Conservation (phyloP, 2,797 vertebrate genomes). For the Trematomus bernacchii region DNA sequence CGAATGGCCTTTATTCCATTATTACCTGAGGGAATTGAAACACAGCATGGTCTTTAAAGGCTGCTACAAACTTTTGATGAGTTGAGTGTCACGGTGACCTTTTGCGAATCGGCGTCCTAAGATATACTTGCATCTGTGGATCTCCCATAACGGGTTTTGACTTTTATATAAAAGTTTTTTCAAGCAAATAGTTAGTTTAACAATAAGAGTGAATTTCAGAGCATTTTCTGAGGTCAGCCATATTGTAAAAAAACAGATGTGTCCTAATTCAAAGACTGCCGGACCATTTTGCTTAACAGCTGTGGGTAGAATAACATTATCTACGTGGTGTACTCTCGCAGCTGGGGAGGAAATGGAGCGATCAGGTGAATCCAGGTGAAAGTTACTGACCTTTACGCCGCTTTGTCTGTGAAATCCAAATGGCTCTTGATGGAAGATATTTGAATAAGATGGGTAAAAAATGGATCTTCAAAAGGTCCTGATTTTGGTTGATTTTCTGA, state of each 20-base stretch:
- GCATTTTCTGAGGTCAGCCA: conserved; percentile 32
- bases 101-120: neutral
- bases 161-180: too few relatives aligned
- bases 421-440: conserved; percentile 26
- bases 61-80: conserved; percentile 15
- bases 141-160: neutral
- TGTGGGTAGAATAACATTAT: conserved; percentile 38
- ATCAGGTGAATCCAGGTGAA: conserved; percentile 71
- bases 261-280: conserved; percentile 50
- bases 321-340: conserved; percentile 44
- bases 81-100: neutral
- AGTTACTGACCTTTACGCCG: conserved; percentile 45
- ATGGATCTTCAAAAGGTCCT: neutral
- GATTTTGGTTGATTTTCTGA: neutral
- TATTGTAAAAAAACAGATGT: conserved; percentile 56
- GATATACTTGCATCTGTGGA: neutral
- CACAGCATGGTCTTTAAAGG: neutral
- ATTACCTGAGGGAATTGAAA: conserved; percentile 11
- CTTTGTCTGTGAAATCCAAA: conserved; percentile 38
- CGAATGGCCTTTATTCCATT: conserved; percentile 23
- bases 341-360: conserved; percentile 65
- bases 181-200: neutral
- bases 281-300: conserved; percentile 50
- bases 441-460: neutral
- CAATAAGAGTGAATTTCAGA: neutral